Evolutionary conservation across 2,113 vertebrate species (phyloP).

Genomic region (Piprites chloris): DNA sequence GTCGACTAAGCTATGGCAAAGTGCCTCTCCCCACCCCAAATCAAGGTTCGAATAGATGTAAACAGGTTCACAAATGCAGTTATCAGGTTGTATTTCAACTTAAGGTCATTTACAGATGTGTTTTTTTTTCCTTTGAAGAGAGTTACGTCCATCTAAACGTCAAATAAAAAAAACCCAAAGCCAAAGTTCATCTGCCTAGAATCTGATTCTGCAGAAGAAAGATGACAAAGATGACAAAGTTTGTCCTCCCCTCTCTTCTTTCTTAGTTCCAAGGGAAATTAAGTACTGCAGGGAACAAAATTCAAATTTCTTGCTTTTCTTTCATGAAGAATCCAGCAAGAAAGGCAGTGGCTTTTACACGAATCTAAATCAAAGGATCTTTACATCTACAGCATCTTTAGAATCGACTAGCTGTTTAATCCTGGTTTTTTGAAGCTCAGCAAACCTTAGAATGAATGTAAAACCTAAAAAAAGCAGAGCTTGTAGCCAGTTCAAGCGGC

Average conservation of each 20-base stretch:
- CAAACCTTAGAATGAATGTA: background rate
- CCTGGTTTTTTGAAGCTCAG: background rate
- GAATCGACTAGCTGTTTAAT: background rate
- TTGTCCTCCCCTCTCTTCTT: rapidly evolving
- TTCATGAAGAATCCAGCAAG: background rate
- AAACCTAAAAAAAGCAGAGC: background rate
- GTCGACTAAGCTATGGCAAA: background rate
- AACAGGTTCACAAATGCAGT: background rate
- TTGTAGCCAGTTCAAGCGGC: background rate
- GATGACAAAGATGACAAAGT: rapidly evolving
- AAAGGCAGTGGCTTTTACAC: background rate
- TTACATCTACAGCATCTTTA: background rate
- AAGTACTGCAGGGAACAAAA: background rate
- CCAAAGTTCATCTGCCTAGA: background rate
- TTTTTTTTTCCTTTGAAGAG: background rate
- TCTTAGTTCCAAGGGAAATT: background rate
- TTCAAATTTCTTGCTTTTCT: background rate
- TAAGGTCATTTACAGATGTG: background rate
- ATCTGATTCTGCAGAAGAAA: background rate
- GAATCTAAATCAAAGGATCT: background rate
- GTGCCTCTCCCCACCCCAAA: background rate
- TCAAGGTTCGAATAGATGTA: background rate
- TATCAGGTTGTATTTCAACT: background rate
- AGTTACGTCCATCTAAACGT: background rate
- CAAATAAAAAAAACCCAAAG: background rate